A percentile compares a stretch with the other conserved stretches of the same genome.
These are phyloP conservation scores for Crotalus viridis DNA, from an alignment of 2,113 vertebrate species.

Conservation along the genomic window DNA sequence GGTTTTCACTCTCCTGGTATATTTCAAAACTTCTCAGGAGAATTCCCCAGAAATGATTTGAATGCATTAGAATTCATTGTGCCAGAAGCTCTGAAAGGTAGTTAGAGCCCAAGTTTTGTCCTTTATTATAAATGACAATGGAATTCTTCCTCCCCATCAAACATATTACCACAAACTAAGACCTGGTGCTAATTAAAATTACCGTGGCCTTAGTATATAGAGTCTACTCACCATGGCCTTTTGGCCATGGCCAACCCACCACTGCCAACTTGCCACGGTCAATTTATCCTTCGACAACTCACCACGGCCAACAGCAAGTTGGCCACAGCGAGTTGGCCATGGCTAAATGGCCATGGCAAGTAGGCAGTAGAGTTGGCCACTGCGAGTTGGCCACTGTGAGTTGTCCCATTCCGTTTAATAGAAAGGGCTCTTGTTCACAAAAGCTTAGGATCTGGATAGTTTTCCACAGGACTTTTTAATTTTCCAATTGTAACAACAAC, in stretches of 20 bases:
- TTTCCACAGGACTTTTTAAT: neutral
- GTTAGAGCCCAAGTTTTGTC: neutral
- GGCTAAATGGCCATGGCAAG: no score
- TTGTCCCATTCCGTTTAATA: neutral
- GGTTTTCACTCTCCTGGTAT: neutral
- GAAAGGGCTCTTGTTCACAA: neutral
- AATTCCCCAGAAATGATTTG: neutral
- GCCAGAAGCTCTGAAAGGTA: neutral
- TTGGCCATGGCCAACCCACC: no score
- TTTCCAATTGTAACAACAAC: neutral
- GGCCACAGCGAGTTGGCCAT: no score
- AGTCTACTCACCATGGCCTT: no score
- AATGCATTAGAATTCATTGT: neutral
- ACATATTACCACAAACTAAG: neutral
- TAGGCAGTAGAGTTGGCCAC: neutral
- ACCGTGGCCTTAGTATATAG: neutral
- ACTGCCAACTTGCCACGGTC: no score
- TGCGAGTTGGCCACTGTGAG: neutral
- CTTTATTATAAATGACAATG: neutral
- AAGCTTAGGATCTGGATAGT: neutral
- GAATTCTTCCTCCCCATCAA: neutral
- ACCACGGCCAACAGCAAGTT: neutral
- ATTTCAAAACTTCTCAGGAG: neutral
- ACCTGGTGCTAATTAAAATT: neutral
- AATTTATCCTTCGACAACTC: no score